Evolutionary conservation across 1,140 invertebrate genomes (phyloP).

Genomic region (Plectus sambesii): DNA sequence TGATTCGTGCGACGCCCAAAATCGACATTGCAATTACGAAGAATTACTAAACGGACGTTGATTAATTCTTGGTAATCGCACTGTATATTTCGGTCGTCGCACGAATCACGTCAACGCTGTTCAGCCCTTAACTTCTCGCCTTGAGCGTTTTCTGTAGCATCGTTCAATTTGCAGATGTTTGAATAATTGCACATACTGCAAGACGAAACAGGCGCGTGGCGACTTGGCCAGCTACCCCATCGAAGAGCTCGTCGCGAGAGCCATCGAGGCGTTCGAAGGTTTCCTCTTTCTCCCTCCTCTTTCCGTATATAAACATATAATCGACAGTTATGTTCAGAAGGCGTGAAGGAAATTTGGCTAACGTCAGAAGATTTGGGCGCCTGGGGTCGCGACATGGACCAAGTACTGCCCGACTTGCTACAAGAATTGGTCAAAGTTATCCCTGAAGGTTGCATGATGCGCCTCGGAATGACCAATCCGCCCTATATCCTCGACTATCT

Average conservation of each 20-base stretch:
- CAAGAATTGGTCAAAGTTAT: constrained; percentile 76
- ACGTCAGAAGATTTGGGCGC: constrained; percentile 96
- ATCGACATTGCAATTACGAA: too few relatives aligned
- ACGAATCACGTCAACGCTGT: too few relatives aligned
- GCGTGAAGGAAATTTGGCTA: constrained; percentile 92
- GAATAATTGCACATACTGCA: constrained; percentile 97
- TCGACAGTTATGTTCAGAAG: too few relatives aligned
- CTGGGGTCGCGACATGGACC: constrained; percentile 82
- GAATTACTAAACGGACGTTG: not conserved
- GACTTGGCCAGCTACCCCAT: constrained; percentile 83
- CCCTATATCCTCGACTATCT: constrained; percentile 92
- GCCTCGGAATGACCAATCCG: constrained; percentile 64
- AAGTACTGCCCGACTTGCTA: constrained; percentile 66
- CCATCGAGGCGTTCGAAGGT: constrained; percentile 61
- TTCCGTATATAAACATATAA: constrained; percentile 44
- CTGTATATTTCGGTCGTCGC: not conserved
- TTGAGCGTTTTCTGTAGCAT: not conserved
- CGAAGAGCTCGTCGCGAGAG: constrained; percentile 52
- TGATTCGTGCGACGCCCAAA: too few relatives aligned
- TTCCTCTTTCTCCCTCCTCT: constrained; percentile 12
- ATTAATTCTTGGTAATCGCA: too few relatives aligned
- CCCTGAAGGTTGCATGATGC: constrained; percentile 65
- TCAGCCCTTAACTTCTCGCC: too few relatives aligned
- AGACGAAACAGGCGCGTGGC: constrained; percentile 91
- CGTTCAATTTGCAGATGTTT: constrained; percentile 59